Conservation (phyloP, 2,888 invertebrate genomes). For the Capitulum mitella region DNA sequence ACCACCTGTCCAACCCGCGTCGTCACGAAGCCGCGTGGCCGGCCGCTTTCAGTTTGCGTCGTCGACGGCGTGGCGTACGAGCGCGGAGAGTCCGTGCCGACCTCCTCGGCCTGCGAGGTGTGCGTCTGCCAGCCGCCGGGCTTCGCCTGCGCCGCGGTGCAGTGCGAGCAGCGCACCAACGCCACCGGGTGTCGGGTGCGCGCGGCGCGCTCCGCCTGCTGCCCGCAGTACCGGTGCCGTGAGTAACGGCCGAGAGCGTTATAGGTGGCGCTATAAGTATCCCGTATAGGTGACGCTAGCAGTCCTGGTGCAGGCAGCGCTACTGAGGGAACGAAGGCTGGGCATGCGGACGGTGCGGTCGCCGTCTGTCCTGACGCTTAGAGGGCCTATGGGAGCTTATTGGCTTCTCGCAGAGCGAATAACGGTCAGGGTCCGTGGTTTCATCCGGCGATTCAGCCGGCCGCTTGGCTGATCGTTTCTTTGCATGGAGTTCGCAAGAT, state of each 20-base stretch:
- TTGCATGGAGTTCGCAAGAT: no score
- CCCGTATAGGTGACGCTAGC: background rate
- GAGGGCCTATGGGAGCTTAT: background rate
- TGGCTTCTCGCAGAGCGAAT: background rate
- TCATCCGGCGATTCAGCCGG: no score
- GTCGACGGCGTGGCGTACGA: conserved; percentile 58
- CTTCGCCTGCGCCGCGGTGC: background rate
- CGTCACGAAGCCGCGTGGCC: no score
- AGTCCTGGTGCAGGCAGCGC: background rate
- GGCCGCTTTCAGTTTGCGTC: conserved; percentile 46
- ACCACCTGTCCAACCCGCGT: no score
- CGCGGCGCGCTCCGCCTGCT: background rate
- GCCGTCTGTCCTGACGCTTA: background rate
- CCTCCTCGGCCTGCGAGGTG: conserved; percentile 57
- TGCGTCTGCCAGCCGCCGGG: conserved; percentile 44
- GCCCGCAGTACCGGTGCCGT: background rate
- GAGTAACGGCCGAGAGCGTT: background rate
- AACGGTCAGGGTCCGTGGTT: background rate
- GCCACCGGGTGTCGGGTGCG: background rate
- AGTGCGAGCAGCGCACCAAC: background rate
- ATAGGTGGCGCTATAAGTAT: background rate
- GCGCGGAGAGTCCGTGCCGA: conserved; percentile 56
- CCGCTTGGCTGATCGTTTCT: no score
- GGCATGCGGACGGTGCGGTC: background rate
- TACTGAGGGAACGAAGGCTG: background rate